Evolutionary conservation across 2,888 invertebrate genomes (phyloP).

Genomic region (Lasioglossum oenotherae): DNA sequence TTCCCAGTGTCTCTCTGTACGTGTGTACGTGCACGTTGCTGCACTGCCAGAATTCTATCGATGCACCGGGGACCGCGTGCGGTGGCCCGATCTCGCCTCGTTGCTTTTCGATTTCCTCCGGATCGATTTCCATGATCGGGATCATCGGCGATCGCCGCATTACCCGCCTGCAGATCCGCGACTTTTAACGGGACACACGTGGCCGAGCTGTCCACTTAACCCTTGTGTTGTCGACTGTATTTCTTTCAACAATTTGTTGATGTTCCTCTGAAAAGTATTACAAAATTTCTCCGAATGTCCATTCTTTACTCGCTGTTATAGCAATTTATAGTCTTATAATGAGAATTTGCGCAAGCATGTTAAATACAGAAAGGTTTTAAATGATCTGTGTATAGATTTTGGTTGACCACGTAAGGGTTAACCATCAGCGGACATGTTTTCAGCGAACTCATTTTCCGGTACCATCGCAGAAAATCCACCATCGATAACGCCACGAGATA

Average conservation of each 20-base stretch:
- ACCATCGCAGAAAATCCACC: background rate
- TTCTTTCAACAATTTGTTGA: too few relatives aligned
- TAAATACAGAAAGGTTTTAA: too few relatives aligned
- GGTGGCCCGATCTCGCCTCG: slow-evolving; percentile 18
- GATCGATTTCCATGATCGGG: background rate
- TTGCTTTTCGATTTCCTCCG: slow-evolving; percentile 35
- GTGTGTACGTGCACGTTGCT: slow-evolving; percentile 31
- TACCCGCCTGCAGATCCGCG: background rate
- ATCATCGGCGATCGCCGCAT: background rate
- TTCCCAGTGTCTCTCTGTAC: slow-evolving; percentile 5
- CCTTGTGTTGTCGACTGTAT: background rate
- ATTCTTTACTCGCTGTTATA: too few relatives aligned
- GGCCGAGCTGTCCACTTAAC: background rate
- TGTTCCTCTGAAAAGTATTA: too few relatives aligned
- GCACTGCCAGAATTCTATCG: slow-evolving; percentile 41
- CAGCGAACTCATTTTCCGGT: too few relatives aligned
- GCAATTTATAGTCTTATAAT: too few relatives aligned
- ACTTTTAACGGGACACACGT: background rate
- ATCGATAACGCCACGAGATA: background rate
- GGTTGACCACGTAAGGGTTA: too few relatives aligned
- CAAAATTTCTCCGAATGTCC: too few relatives aligned
- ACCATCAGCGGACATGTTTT: too few relatives aligned
- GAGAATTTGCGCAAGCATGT: too few relatives aligned
- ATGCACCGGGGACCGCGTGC: slow-evolving; percentile 25
- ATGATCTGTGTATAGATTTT: too few relatives aligned